Conservation (phyloP, 2,113 vertebrate species). For the Engraulis encrasicolus region DNA sequence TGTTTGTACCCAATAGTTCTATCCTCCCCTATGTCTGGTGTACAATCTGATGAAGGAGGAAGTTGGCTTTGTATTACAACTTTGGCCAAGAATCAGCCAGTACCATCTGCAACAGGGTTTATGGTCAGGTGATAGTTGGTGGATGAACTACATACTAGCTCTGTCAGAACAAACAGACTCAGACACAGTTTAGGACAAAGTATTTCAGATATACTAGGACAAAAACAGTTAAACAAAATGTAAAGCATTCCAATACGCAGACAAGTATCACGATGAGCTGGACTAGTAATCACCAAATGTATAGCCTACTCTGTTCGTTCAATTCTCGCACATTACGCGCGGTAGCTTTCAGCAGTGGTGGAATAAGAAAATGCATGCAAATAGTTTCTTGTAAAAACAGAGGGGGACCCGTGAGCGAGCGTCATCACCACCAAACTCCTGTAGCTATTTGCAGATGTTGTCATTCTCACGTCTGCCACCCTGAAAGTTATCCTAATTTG, state of each 20-base stretch:
- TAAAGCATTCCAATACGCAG: not conserved
- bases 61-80: not conserved
- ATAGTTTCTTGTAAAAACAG: conserved; percentile 11
- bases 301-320: not conserved
- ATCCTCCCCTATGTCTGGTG: not conserved
- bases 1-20: no score
- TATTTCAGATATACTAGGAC: not conserved
- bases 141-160: not conserved
- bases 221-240: not conserved
- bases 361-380: conserved; percentile 2
- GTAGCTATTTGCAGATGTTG: conserved; percentile 8
- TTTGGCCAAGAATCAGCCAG: not conserved
- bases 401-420: not conserved
- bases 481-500: not conserved
- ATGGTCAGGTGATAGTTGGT: not conserved
- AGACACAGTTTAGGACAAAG: not conserved
- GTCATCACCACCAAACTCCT: not conserved
- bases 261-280: not conserved
- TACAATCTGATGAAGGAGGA: not conserved
- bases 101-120: not conserved
- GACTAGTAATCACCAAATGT: not conserved
- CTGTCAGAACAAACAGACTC: not conserved
- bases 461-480: not conserved
- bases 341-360: not conserved
- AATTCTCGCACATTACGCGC: not conserved